Base-by-base conservation (phyloP, 2,113 vertebrate species). In the Silurus glanis region DNA sequence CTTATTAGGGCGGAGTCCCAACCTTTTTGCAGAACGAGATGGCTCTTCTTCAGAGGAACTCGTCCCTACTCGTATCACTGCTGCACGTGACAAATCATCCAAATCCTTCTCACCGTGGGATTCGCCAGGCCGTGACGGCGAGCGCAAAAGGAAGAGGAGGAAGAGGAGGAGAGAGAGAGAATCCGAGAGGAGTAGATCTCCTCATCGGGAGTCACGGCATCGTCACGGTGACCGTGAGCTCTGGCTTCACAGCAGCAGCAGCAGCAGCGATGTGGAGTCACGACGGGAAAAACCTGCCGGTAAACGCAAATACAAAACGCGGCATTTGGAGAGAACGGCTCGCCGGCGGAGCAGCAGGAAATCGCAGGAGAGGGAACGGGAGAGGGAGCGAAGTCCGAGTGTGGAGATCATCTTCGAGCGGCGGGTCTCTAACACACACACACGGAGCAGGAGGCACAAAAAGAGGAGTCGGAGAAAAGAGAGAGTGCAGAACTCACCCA, bases 241-340 rank as follows among this genome's bases (percentile, higher is more conserved):
- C 69, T 62, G 69, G 28, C 80, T 56, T 2, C 67, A 23, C 62
- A 71, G 58, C 72, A 59, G 17, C 71, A 59, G 69, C 74, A 85
- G 83, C 56, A 89, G 86, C 83, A 87, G 76, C 59, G 74, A 78
- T 5, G 82, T 17, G 0, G 89, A 88, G 2, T 78, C 69, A 2
- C 69, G 94, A 84, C 93, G 86, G 4, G 96, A 98, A 88, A 99
- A 99, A 79, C 97, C 97, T 10, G 93, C 96, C 14, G 98, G 98
- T 5, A 99, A 99, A 91, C 96, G 97, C 83, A 99, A 99, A 89
- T 98, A 98, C 80, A 99, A 99, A 93, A 96, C 96, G 5, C 95
- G 95, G 5, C 97, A 99, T 91, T 90, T 99, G 87, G 98, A 98
- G 87, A 9, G 87, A 92, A 51, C 86, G 1, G 89, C 83, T 69